phyloP scores from a whole-genome alignment of 2,888 invertebrate species.

The Stegana nigrithorax region DNA sequence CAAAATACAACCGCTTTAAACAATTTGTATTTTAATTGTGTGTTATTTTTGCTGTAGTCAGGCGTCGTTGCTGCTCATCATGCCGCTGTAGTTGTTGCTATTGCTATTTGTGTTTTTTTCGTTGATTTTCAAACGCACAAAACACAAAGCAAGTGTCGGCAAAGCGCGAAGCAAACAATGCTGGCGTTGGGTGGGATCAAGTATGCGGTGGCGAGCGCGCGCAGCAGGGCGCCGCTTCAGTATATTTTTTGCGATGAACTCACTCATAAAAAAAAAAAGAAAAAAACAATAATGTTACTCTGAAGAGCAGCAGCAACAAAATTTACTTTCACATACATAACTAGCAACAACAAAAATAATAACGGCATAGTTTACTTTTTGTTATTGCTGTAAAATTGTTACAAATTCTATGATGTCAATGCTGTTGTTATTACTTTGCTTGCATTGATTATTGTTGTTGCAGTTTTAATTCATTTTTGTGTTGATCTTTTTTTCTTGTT shows the following conservation, averaged over 20 bases:
- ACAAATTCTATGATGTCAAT: background rate
- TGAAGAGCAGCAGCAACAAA: background rate
- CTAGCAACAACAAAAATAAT: background rate
- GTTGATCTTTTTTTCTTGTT: no score
- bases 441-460: background rate
- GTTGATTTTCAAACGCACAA: background rate
- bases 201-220: background rate
- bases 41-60: no score
- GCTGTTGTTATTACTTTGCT: background rate
- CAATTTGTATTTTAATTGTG: no score
- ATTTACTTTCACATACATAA: no score
- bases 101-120: background rate
- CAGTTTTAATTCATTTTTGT: no score
- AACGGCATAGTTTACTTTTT: background rate
- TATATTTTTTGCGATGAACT: slow-evolving; percentile 64
- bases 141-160: background rate
- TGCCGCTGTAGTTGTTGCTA: background rate
- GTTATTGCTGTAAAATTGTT: background rate
- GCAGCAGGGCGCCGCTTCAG: background rate
- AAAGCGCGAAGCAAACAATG: background rate
- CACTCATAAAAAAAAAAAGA: slow-evolving; percentile 51
- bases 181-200: background rate
- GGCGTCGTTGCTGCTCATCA: no score
- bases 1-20: no score
- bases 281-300: no score